Conservation (phyloP, 2,797 vertebrate species). For the Euphonia xanthogaster region DNA sequence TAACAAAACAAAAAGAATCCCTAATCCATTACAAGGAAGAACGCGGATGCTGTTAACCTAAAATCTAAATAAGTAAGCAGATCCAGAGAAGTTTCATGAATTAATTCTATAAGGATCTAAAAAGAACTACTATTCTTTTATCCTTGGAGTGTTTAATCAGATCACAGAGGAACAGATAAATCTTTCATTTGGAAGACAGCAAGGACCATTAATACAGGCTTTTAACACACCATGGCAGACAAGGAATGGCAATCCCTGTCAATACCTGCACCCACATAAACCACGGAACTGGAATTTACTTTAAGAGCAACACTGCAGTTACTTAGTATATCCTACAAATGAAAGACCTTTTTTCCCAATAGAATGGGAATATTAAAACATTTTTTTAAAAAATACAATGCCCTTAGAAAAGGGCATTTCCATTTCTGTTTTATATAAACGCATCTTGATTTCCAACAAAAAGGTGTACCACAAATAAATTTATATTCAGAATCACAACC, state of each 20-base stretch:
- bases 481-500: background rate
- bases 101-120: background rate
- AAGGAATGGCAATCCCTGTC: background rate
- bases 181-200: background rate
- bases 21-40: background rate
- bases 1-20: background rate
- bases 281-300: fast-evolving
- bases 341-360: background rate
- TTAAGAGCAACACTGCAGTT: background rate
- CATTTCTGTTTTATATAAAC: background rate
- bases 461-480: background rate
- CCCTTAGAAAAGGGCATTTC: background rate
- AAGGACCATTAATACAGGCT: background rate
- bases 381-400: background rate
- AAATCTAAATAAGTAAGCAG: background rate
- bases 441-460: background rate
- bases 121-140: background rate
- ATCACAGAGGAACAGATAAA: background rate
- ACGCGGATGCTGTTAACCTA: background rate
- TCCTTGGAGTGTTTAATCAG: background rate
- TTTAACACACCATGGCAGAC: background rate
- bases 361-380: background rate
- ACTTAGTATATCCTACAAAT: background rate
- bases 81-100: background rate
- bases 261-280: background rate